Evolutionary conservation across 2,797 vertebrate species (phyloP), one percentile per base, ranked within the genome.

Genomic region (Helarctos malayanus): DNA sequence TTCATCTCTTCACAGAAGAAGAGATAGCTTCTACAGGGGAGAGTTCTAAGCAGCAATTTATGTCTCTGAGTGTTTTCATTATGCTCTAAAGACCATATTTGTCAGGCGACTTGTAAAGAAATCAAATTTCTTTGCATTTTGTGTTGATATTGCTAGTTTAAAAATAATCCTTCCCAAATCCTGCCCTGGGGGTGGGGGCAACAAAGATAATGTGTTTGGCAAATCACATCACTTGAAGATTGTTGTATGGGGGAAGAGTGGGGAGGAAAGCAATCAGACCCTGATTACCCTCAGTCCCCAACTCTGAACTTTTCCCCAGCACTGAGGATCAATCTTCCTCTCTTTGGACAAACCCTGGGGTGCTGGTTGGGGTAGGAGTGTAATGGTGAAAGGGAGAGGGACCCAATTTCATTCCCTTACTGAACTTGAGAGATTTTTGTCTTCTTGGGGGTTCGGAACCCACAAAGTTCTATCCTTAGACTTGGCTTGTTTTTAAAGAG

Each of bases 41-140:
- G 6, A 63, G 32, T 73, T 96, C 89, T 65, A 86, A 73, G 82
- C 87, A 78, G 59, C 56, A 91, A 12, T 94, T 71, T 80, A 65
- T 76, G 95, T 59, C 57, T 61, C 59, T 81, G 56, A 92, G 41
- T 75, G 47, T 69, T 95, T 81, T 90, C 7, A 52, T 61, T 63
- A 38, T 86, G 47, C 27, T 95, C 75, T 57, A 75, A 89, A 84
- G 63, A 82, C 5, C 0, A 0, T 49, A 71, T 76, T 89, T 91
- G 61, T 84, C 78, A 96, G 82, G 88, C 86, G 18, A 81, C 54
- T 94, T 96, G 84, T 88, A 32, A 78, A 79, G 71, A 86, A 96
- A 32, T 47, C 13, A n/a, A 89, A 27, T 87, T 85, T 71, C 61
- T 91, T 79, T 73, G 76, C n/a, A 65, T 61, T 96, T 88, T 35